These are phyloP conservation scores for Hypothenemus hampei DNA, from an alignment of 1,140 invertebrate genomes.

Conservation along the genomic window DNA sequence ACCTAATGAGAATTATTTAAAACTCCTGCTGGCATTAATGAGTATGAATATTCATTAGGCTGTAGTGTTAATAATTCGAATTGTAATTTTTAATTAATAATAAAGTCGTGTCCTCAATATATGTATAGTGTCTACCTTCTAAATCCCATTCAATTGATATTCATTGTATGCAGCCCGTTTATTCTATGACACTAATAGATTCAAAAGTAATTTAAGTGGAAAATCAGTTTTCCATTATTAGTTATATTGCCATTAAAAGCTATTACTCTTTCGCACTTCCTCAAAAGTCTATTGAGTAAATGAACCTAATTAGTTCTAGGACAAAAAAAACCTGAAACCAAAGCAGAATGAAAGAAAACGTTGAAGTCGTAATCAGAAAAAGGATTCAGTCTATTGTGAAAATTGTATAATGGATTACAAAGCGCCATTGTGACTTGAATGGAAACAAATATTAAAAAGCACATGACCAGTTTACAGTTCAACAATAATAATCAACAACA, in stretches of 20 bases:
- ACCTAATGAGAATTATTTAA: too few species aligned
- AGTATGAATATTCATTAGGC: too few species aligned
- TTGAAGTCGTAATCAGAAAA: constrained; percentile 19
- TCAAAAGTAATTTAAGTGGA: too few species aligned
- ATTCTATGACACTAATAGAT: too few species aligned
- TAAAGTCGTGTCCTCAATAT: too few species aligned
- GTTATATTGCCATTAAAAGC: background rate
- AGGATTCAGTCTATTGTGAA: constrained; percentile 20
- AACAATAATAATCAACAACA: too few species aligned
- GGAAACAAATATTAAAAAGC: background rate
- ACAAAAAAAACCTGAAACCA: constrained; percentile 11
- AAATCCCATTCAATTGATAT: too few species aligned
- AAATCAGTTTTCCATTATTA: background rate
- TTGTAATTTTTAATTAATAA: too few species aligned
- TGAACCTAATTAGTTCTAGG: background rate
- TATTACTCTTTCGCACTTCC: background rate
- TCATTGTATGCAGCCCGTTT: too few species aligned
- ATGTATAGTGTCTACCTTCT: too few species aligned
- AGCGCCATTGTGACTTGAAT: constrained; percentile 1
- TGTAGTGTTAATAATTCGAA: too few species aligned
- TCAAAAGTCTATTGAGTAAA: constrained; percentile 5
- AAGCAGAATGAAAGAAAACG: constrained; percentile 14
- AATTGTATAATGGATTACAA: constrained; percentile 14
- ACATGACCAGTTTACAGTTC: background rate
- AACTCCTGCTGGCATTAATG: too few species aligned